phyloP scores from a whole-genome alignment of 2,888 invertebrate species.

The Orthosia cruda region DNA sequence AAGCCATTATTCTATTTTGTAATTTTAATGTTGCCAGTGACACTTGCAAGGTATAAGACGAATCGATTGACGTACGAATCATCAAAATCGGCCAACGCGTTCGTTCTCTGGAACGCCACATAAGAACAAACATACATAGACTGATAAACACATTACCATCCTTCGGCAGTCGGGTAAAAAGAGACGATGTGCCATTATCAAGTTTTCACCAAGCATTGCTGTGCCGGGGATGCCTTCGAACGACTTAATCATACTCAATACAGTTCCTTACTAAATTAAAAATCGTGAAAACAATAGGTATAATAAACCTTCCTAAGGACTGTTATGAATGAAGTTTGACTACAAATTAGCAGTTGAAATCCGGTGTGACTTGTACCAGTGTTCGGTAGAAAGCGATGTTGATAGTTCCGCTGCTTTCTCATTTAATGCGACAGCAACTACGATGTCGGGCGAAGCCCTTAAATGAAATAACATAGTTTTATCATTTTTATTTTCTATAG shows the following conservation, averaged over 20 bases:
- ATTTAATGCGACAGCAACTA: slow-evolving; percentile 47
- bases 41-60: no score
- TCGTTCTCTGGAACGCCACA: no score
- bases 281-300: slow-evolving; percentile 1
- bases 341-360: slow-evolving; percentile 42
- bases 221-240: background rate
- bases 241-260: background rate
- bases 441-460: slow-evolving; percentile 49
- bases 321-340: slow-evolving; percentile 23
- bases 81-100: no score
- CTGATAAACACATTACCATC: no score
- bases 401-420: slow-evolving; percentile 64
- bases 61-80: no score
- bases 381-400: slow-evolving; percentile 65
- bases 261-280: background rate
- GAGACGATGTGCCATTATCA: background rate
- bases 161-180: background rate
- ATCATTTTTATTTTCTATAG: slow-evolving; percentile 6
- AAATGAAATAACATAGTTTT: slow-evolving; percentile 17
- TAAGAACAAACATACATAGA: no score
- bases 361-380: slow-evolving; percentile 67
- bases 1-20: no score
- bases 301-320: background rate
- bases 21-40: no score
- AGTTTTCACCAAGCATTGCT: background rate